Evolutionary conservation across 2,888 invertebrate genomes (phyloP).

Genomic region (Noctua janthe): DNA sequence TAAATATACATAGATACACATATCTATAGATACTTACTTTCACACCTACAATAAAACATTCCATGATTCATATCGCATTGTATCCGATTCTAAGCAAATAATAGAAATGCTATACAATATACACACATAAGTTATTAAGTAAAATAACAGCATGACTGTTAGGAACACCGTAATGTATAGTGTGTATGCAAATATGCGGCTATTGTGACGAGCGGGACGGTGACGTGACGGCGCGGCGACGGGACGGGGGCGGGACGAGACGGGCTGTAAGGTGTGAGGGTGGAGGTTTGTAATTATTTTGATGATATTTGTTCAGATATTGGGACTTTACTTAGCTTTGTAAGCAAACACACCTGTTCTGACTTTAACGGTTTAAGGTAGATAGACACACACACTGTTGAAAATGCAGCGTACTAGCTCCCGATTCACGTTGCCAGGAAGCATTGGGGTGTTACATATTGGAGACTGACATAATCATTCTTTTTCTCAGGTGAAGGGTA

Average conservation of each 20-base stretch:
- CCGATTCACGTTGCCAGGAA: neutral
- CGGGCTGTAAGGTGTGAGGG: neutral
- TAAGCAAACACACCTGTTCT: neutral
- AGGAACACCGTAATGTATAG: constrained; percentile 50
- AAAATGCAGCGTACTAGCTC: neutral
- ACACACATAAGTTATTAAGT: constrained; percentile 39
- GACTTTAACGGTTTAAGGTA: neutral
- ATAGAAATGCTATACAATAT: constrained; percentile 22
- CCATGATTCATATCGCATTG: constrained; percentile 13
- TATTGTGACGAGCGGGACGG: constrained; percentile 49
- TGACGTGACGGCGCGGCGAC: constrained; percentile 25
- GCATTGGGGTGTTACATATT: neutral
- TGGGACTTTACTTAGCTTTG: neutral
- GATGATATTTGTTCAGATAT: constrained; percentile 65
- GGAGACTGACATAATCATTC: neutral
- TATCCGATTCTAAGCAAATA: constrained; percentile 35
- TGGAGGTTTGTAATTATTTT: constrained; percentile 37
- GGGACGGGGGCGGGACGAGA: constrained; percentile 9
- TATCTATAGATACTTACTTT: neutral
- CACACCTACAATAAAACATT: constrained; percentile 19
- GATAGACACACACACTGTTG: neutral
- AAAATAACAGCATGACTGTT: constrained; percentile 52
- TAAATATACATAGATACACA: neutral
- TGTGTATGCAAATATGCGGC: constrained; percentile 62
- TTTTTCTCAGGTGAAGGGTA: neutral